Base-by-base conservation (phyloP, 2,797 vertebrate species). In the Phoeniculus purpureus region DNA sequence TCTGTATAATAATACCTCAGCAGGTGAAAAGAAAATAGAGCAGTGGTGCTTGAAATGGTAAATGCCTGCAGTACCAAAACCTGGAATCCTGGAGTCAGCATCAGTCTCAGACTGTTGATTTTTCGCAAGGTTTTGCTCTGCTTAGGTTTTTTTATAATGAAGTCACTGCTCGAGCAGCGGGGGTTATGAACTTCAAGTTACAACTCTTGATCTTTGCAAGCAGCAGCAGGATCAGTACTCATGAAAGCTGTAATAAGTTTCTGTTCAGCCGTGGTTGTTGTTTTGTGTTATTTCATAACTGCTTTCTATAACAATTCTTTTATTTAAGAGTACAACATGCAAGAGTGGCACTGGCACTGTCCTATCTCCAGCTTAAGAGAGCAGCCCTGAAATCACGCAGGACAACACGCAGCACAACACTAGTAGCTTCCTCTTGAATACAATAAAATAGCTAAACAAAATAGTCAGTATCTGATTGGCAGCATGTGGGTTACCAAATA, bases 161-260 rank as follows among this genome's bases (percentile, higher is more conserved):
- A 61, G 52, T 79, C 10, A 15, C 14, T 58, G 55, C 19, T 60
- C 16, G 29, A 60, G 11, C 59, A 86, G 48, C 31, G 10, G 52
- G 50, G 22, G 43, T 15, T 64, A 55, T 34, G 7, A 61, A 48
- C 22, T 56, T 37, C 9, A 62, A 60, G 56, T 51, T 52, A 26
- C 56, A 48, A 12, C 25, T 81, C 0, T 25, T 21, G 1, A 64
- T 27, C 48, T 72, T 37, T 83, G 51, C n/a, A 79, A 37, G 12
- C 45, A 72, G 54, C 0, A 0, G 14, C 59, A 37, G 47, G 31
- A 51, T 77, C 27, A 58, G 19, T 68, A 43, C 20, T 68, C 14
- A 20, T 51, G 29, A 32, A 87, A 59, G 15, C 3, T 45, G 20
- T 27, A 37, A 65, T 75, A 55, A 25, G 51, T 85, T 75, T 65